A percentile compares a stretch with the other conserved stretches of the same genome.
Conservation (phyloP, 2,888 invertebrate species). For the Tenthredo notha region DNA sequence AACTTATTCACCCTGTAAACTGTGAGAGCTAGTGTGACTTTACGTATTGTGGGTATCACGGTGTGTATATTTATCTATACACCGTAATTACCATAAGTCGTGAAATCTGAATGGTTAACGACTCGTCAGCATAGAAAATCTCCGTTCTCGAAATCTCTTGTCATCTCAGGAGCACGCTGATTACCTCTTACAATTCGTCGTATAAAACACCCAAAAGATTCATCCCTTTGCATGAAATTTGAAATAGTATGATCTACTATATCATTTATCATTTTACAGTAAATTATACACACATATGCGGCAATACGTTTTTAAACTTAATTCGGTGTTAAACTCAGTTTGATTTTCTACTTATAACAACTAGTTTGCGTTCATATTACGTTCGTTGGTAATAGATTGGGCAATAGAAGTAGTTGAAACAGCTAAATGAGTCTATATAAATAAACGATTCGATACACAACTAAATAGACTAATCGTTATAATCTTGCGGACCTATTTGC, state of each 20-base stretch:
- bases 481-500: slow-evolving; percentile 23
- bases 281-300: background rate
- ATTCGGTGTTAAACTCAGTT: slow-evolving; percentile 13
- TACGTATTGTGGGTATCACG: slow-evolving; percentile 70
- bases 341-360: background rate
- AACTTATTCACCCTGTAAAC: background rate
- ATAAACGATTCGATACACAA: slow-evolving; percentile 3
- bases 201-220: background rate
- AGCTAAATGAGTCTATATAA: background rate
- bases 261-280: background rate
- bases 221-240: background rate
- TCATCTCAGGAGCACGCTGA: background rate
- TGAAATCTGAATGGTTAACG: slow-evolving; percentile 76
- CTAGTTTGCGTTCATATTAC: background rate
- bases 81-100: slow-evolving; percentile 76
- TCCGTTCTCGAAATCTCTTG: background rate
- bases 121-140: slow-evolving; percentile 72
- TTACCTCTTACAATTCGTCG: background rate
- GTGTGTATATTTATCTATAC: background rate
- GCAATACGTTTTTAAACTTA: background rate
- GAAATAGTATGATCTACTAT: background rate
- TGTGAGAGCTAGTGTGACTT: slow-evolving; percentile 60
- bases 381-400: background rate
- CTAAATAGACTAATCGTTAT: slow-evolving; percentile 3
- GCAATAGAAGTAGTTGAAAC: background rate